Evolutionary conservation across 1,140 invertebrate species (phyloP), one percentile per base, ranked within the genome.

Genomic region (Drosophila repletoides): DNA sequence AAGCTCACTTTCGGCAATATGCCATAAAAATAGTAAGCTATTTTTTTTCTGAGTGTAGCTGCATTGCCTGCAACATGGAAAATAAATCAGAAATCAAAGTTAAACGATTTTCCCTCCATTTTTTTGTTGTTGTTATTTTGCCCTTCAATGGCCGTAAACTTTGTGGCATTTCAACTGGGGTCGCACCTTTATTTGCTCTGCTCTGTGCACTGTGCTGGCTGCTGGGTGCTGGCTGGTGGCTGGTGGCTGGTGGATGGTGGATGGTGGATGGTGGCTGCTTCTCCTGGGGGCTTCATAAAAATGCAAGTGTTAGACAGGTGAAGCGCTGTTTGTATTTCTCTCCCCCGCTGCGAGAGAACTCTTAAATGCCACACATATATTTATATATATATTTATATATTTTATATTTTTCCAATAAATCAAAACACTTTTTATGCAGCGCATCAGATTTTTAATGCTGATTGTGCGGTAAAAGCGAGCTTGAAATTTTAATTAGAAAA

Each of bases 71-170:
- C 10, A 40, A 40, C 36, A 53, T 73, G 29, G 48, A 55, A 34
- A 74, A 83, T 83, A 83, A 83, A 83, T 83, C 79, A 79, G 60
- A 72, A 83, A 77, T 74, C 79, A 71, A 74, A 70, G 64, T 60
- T 60, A 83, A 83, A 77, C 64, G 64, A 66, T 70, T 70, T 72
- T 68, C 15, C 31, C n/a, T n/a, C n/a, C n/a, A n/a, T 48, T 49
- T n/a, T 28, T 5, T 19, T 2, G 17, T 9, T 9, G n/a, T 48
- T 49, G 5, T 28, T 5, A 9, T 2, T 7, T 9, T 9, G 21
- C 28, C 40, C 34, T 40, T 33, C 33, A 29, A 24, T 19, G 40
- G 21, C 29, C 29, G 21, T 64, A 64, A 53, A 65, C 26, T 29
- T 65, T 40, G 38, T 45, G 29, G 15, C 52, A 56, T 40, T 43